Evolutionary conservation across 1,140 invertebrate species (phyloP).

Genomic region (Doryteuthis pealeii): DNA sequence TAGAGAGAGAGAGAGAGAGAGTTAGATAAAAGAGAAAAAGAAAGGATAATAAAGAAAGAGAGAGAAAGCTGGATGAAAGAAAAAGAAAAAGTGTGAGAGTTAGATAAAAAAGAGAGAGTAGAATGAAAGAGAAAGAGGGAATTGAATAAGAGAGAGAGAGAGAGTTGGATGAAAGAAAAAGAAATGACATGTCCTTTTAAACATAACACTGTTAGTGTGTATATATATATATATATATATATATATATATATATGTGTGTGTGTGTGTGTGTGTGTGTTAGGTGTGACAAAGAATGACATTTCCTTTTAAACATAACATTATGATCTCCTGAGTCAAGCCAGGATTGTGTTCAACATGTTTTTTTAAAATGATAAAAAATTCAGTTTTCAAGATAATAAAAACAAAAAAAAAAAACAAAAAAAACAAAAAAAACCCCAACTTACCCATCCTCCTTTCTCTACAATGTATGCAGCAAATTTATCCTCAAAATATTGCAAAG

Average conservation of each 20-base stretch:
- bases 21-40: not conserved
- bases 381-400: no score
- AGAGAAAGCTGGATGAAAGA: not conserved
- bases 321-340: no score
- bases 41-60: not conserved
- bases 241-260: no score
- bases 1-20: not conserved
- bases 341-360: no score
- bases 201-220: no score
- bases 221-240: no score
- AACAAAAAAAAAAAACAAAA: not conserved
- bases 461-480: conserved; percentile 6
- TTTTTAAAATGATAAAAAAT: no score
- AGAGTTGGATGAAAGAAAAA: not conserved
- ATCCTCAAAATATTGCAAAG: conserved; percentile 10
- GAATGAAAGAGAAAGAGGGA: not conserved
- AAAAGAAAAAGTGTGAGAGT: no score
- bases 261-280: no score
- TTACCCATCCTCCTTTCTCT: conserved; percentile 9
- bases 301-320: no score
- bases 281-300: no score
- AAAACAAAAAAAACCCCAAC: not conserved
- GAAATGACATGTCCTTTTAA: no score
- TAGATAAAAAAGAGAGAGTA: not conserved
- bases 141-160: not conserved